These are phyloP conservation scores for Platichthys stellatus DNA, from an alignment of 2,113 vertebrate species.

Conservation along the genomic window DNA sequence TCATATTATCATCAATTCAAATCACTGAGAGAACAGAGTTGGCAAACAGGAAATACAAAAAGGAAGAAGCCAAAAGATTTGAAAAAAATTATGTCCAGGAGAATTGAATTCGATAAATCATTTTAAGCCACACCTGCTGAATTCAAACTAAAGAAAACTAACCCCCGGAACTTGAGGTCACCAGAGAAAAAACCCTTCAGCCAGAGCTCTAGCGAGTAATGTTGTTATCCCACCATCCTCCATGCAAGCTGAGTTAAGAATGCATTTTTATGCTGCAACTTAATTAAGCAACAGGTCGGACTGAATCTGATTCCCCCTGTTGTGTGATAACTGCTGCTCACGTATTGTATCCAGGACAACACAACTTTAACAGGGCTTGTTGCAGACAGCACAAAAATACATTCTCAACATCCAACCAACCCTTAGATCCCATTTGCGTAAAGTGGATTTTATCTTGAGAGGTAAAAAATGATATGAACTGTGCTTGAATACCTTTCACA, in stretches of 20 bases:
- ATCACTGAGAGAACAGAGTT: not conserved
- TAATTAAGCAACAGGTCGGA: not conserved
- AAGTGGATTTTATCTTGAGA: conserved; percentile 20
- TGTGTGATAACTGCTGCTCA: not conserved
- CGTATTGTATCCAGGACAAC: not conserved
- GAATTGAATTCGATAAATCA: not conserved
- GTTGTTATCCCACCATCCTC: conserved; percentile 45
- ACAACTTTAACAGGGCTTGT: not conserved
- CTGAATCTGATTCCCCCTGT: not conserved
- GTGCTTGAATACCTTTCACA: conserved; percentile 80
- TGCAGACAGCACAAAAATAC: conserved; percentile 58
- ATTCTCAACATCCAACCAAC: conserved; percentile 34
- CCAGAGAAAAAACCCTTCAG: conserved; percentile 34
- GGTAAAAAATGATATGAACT: conserved; percentile 35
- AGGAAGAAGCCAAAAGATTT: conserved; percentile 3
- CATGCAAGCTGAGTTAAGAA: conserved; percentile 65
- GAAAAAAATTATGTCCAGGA: not conserved
- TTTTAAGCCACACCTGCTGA: not conserved
- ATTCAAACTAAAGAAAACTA: not conserved
- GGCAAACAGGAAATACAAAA: not conserved
- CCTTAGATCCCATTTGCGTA: conserved; percentile 9
- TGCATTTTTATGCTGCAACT: conserved; percentile 61
- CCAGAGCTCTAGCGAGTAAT: conserved; percentile 23
- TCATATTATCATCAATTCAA: not conserved
- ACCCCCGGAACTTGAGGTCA: conserved; percentile 16